Evolutionary conservation across 2,797 vertebrate species (phyloP).

Genomic region (Spinus pinus): DNA sequence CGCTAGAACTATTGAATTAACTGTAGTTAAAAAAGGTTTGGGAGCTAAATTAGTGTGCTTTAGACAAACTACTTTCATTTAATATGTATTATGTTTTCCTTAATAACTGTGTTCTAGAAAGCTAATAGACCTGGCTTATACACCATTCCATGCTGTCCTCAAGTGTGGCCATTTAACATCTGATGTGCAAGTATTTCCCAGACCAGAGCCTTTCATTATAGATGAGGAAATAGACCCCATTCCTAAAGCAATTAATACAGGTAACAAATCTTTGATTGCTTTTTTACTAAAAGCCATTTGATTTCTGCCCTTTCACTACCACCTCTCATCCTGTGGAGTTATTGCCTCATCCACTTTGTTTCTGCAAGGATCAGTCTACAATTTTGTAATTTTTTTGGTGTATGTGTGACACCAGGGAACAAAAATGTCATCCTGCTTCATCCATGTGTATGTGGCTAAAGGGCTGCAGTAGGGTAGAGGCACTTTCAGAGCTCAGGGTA

Average conservation of each 20-base stretch:
- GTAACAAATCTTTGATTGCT: constrained; percentile 69
- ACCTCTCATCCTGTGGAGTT: not conserved
- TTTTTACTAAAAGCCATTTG: not conserved
- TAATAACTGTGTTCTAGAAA: constrained; percentile 79
- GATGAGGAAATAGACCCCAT: constrained; percentile 96
- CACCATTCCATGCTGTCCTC: constrained; percentile 93
- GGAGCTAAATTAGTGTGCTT: not conserved
- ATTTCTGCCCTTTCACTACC: not conserved
- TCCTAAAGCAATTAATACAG: constrained; percentile 88
- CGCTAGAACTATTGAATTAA: not conserved
- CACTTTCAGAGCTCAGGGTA: not conserved
- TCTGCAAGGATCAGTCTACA: not conserved
- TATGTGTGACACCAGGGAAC: not conserved
- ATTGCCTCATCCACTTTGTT: not conserved
- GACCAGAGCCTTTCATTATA: constrained; percentile 90
- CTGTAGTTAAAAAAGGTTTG: not conserved
- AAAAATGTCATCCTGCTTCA: not conserved
- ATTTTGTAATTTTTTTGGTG: not conserved
- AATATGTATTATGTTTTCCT: not conserved
- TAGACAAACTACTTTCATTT: not conserved
- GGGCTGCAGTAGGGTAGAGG: not conserved
- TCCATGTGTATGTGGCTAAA: not conserved
- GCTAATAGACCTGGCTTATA: constrained; percentile 94
- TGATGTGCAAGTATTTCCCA: constrained; percentile 97
- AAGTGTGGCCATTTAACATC: constrained; percentile 95